Evolutionary conservation across 2,113 vertebrate genomes (phyloP).

Genomic region (Pelecanoides urinatrix): DNA sequence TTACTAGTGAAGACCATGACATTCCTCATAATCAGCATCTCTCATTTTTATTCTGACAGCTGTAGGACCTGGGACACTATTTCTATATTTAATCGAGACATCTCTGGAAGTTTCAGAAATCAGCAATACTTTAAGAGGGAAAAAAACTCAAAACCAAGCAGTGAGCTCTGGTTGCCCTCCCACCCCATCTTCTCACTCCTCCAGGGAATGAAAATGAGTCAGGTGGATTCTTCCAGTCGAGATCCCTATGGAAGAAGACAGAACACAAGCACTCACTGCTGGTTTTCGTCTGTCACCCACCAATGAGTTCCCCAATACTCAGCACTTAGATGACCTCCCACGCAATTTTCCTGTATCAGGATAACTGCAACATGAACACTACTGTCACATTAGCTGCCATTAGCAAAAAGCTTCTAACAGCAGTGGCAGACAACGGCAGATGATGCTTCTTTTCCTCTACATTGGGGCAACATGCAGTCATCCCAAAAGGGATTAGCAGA

Average conservation of each 20-base stretch:
- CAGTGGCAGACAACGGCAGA: not conserved
- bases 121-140: not conserved
- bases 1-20: not conserved
- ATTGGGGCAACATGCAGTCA: not conserved
- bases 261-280: rapidly evolving
- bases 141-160: too few relatives aligned
- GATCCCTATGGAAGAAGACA: not conserved
- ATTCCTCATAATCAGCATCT: not conserved
- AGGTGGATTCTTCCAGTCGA: rapidly evolving
- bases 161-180: not conserved
- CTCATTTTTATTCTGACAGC: not conserved
- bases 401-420: not conserved
- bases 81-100: not conserved
- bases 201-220: not conserved
- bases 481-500: not conserved
- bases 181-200: rapidly evolving
- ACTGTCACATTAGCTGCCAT: not conserved
- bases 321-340: not conserved
- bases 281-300: not conserved
- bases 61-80: not conserved
- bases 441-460: not conserved
- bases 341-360: rapidly evolving
- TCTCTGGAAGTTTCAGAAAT: not conserved
- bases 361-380: rapidly evolving
- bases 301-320: not conserved